A percentile compares a stretch with the other conserved stretches of the same genome.
phyloP scores from a whole-genome alignment of 2,888 invertebrate genomes.

The Harpalus rubripes region DNA sequence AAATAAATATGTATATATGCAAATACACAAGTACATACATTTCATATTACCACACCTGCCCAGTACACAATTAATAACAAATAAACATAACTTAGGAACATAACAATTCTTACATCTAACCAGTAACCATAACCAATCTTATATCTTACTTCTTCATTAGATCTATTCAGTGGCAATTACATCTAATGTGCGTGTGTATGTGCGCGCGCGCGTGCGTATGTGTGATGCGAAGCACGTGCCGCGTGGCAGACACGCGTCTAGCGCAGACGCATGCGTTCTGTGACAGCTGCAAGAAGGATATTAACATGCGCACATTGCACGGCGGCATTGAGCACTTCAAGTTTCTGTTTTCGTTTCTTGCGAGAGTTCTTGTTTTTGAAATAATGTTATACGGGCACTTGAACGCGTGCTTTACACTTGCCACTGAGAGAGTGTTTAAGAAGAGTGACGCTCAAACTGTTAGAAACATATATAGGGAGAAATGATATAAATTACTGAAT shows the following conservation, averaged over 20 bases:
- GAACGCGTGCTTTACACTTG: constrained; percentile 45
- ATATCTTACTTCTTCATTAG: constrained; percentile 8
- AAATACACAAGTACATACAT: neutral
- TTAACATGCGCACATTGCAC: constrained; percentile 41
- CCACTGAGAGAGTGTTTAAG: constrained; percentile 9
- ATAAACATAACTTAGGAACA: too few species aligned
- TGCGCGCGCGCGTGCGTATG: constrained; percentile 26
- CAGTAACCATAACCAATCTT: too few species aligned
- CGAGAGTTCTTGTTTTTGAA: constrained; percentile 42
- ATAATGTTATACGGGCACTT: constrained; percentile 49
- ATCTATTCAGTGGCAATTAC: constrained; percentile 19
- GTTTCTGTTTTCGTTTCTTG: constrained; percentile 46
- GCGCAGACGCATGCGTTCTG: constrained; percentile 22
- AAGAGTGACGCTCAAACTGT: constrained; percentile 18
- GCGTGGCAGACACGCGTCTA: constrained; percentile 56
- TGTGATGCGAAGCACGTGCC: constrained; percentile 50
- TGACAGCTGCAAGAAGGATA: constrained; percentile 48
- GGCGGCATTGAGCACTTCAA: constrained; percentile 53
- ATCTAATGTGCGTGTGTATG: neutral
- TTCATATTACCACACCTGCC: too few species aligned
- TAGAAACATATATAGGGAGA: neutral
- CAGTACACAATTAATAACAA: too few species aligned
- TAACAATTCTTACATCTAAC: too few species aligned
- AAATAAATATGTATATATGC: constrained; percentile 1
- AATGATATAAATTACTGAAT: too few species aligned